phyloP scores from a whole-genome alignment of 1,140 invertebrate genomes.

The Palaemon carinicauda region DNA sequence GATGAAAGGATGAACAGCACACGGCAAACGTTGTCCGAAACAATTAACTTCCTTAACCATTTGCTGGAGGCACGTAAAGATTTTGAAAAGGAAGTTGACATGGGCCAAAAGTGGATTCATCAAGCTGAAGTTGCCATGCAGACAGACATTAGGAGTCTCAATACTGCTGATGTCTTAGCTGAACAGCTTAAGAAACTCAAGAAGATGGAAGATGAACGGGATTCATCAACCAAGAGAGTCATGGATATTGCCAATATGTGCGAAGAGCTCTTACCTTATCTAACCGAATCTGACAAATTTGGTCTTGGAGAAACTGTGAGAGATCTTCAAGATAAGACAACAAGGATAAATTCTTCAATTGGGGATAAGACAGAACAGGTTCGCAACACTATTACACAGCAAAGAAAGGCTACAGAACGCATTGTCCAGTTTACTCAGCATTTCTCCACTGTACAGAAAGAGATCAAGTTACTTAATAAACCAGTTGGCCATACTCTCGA shows the following conservation, averaged over 20 bases:
- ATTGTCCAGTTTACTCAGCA: constrained; percentile 82
- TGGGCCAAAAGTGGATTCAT: constrained; percentile 84
- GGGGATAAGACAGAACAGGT: constrained; percentile 78
- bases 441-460: constrained; percentile 80
- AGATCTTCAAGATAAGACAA: constrained; percentile 79
- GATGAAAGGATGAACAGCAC: constrained; percentile 66
- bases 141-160: constrained; percentile 76
- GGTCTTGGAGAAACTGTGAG: constrained; percentile 81
- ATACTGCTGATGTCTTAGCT: constrained; percentile 80
- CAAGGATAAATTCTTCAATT: constrained; percentile 76
- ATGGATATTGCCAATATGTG: constrained; percentile 79
- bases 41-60: constrained; percentile 76
- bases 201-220: constrained; percentile 78
- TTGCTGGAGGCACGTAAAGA: constrained; percentile 77
- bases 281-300: constrained; percentile 86
- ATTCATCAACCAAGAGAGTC: constrained; percentile 75
- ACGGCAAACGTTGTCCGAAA: constrained; percentile 68
- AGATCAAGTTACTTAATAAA: constrained; percentile 82
- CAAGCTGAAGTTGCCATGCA: constrained; percentile 86
- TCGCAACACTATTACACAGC: constrained; percentile 78
- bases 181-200: constrained; percentile 83
- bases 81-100: constrained; percentile 82
- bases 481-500: constrained; percentile 79
- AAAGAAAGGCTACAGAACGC: constrained; percentile 78
- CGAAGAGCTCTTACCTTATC: constrained; percentile 79